Percentiles rank a stretch among this genome's conserved stretches.
Conservation (phyloP, 2,113 vertebrate genomes). For the Lanius collurio region DNA sequence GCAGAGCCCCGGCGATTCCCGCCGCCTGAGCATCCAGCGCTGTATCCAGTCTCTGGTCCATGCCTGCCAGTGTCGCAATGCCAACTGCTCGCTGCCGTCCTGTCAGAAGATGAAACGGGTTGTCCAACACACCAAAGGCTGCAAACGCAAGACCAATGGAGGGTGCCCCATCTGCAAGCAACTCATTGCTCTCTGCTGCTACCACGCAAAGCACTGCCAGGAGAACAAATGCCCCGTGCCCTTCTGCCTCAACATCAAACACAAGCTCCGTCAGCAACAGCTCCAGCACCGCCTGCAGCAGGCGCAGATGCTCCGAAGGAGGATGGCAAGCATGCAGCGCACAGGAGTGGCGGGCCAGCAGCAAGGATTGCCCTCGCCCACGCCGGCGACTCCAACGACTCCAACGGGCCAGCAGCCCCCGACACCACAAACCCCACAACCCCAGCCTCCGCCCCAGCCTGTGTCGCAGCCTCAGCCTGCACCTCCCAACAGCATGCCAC, state of each 20-base stretch:
- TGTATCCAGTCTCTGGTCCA: conserved; percentile 98
- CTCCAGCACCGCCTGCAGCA: conserved; percentile 96
- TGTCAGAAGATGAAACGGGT: conserved; percentile 99
- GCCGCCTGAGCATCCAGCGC: conserved; percentile 95
- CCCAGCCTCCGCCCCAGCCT: conserved; percentile 75
- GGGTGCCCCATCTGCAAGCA: conserved; percentile 98
- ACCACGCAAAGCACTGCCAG: conserved; percentile 98
- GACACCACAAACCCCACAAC: conserved; percentile 90
- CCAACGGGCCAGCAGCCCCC: conserved; percentile 89
- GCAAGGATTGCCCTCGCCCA: conserved; percentile 89
- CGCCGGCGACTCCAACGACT: conserved; percentile 86
- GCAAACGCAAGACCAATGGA: conserved; percentile 96
- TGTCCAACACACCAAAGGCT: conserved; percentile 95
- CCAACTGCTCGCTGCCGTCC: conserved; percentile 95
- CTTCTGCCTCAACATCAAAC: conserved; percentile 98
- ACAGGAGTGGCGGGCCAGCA: conserved; percentile 82
- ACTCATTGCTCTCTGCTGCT: conserved; percentile 97
- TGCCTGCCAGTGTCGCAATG: conserved; percentile 96
- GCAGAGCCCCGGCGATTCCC: conserved; percentile 93
- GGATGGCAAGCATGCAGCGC: conserved; percentile 97
- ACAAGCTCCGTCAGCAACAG: conserved; percentile 95
- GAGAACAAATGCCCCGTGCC: conserved; percentile 99
- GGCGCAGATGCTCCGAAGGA: conserved; percentile 93
- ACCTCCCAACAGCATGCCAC: conserved; percentile 73
- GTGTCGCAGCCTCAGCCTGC: conserved; percentile 75